Evolutionary conservation across 2,888 invertebrate species (phyloP).

Genomic region (Scrobipalpa atriplicella): DNA sequence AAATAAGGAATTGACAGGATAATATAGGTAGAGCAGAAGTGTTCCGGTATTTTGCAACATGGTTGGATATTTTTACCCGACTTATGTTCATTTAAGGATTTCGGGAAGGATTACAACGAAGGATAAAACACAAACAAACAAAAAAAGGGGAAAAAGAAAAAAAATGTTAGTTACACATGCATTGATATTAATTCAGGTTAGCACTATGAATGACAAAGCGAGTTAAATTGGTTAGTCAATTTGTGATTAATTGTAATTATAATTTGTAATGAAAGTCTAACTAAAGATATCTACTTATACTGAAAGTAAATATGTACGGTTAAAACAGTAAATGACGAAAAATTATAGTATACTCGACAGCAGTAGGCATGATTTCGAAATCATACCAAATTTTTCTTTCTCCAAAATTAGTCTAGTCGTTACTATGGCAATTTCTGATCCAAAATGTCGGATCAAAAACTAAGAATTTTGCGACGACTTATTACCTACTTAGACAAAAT

Average conservation of each 20-base stretch:
- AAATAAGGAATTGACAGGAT: background rate
- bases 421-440: no score
- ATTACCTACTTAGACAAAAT: no score
- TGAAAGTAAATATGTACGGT: no score
- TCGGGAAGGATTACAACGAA: slow-evolving; percentile 31
- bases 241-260: background rate
- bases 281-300: no score
- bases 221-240: slow-evolving; percentile 16
- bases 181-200: slow-evolving; percentile 28
- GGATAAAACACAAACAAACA: slow-evolving; percentile 50
- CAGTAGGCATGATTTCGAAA: no score
- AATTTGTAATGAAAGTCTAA: no score
- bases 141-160: slow-evolving; percentile 48
- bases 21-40: background rate
- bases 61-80: background rate
- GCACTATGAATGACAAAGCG: slow-evolving; percentile 25
- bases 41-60: background rate
- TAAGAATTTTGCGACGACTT: no score
- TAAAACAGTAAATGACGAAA: no score
- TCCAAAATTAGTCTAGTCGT: no score
- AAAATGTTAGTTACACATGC: slow-evolving; percentile 61
- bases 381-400: no score
- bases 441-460: no score
- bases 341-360: no score
- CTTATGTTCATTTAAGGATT: background rate